Conservation (phyloP, 2,113 vertebrate genomes). For the Rhagologus leucostigma region DNA sequence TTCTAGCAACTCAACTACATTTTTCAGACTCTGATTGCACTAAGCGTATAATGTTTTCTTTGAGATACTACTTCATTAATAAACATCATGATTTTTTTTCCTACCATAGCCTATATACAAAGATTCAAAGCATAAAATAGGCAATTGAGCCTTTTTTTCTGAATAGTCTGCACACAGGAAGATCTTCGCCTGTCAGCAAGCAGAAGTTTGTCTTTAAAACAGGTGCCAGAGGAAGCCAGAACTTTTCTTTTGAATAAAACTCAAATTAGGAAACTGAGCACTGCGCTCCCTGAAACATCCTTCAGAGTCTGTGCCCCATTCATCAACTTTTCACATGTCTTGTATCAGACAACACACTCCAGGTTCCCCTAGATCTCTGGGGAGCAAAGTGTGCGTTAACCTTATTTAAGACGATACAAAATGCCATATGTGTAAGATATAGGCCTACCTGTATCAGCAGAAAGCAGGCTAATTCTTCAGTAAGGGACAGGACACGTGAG, state of each 20-base stretch:
- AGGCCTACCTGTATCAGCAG: neutral
- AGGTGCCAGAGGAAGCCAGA: neutral
- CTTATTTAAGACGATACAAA: neutral
- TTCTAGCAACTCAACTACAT: neutral
- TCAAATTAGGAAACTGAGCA: neutral
- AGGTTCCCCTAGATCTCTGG: neutral
- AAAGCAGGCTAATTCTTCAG: neutral
- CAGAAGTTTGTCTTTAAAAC: neutral
- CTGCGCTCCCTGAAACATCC: fast-evolving
- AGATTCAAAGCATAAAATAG: neutral
- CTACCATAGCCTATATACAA: neutral
- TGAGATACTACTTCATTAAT: slow-evolving; percentile 3
- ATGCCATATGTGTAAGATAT: fast-evolving
- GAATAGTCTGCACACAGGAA: neutral
- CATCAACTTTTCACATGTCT: neutral
- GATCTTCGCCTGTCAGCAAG: neutral
- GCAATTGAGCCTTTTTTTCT: neutral
- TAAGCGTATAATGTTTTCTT: neutral
- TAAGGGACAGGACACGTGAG: neutral
- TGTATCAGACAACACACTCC: neutral
- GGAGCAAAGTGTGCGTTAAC: fast-evolving
- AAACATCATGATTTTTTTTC: neutral
- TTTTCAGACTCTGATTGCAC: neutral
- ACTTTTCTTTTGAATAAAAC: neutral
- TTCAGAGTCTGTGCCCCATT: neutral